Percentiles rank a stretch among this genome's conserved stretches.
Conservation (phyloP, 2,888 invertebrate species). For the Nasonovia ribisnigri region DNA sequence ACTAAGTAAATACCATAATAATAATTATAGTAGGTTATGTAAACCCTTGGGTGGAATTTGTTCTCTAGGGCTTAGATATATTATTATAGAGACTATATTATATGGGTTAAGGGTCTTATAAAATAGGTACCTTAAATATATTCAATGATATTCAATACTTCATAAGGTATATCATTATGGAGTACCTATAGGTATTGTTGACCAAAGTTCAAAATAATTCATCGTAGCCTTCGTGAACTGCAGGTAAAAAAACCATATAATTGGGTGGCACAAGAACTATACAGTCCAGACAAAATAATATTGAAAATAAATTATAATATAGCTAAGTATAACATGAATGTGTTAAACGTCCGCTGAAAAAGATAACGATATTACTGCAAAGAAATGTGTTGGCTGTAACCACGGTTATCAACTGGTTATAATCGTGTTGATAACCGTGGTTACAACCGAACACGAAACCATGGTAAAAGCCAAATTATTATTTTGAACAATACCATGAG, state of each 20-base stretch:
- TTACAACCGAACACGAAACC: not conserved
- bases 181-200: not conserved
- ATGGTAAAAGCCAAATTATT: not conserved
- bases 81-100: not conserved
- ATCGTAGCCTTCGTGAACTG: not conserved
- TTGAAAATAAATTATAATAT: not conserved
- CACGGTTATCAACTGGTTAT: too few species aligned
- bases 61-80: not conserved
- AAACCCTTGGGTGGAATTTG: not conserved
- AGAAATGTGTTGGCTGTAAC: not conserved
- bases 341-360: not conserved
- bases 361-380: not conserved
- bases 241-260: not conserved
- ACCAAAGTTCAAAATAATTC: not conserved
- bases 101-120: too few species aligned
- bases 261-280: not conserved
- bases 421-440: too few species aligned
- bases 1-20: not conserved
- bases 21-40: not conserved
- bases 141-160: not conserved
- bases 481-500: not conserved
- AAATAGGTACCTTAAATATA: not conserved
- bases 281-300: not conserved
- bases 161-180: not conserved
- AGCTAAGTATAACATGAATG: not conserved